Base-by-base conservation (phyloP, 2,888 invertebrate genomes). In the Crepidodera aurea region DNA sequence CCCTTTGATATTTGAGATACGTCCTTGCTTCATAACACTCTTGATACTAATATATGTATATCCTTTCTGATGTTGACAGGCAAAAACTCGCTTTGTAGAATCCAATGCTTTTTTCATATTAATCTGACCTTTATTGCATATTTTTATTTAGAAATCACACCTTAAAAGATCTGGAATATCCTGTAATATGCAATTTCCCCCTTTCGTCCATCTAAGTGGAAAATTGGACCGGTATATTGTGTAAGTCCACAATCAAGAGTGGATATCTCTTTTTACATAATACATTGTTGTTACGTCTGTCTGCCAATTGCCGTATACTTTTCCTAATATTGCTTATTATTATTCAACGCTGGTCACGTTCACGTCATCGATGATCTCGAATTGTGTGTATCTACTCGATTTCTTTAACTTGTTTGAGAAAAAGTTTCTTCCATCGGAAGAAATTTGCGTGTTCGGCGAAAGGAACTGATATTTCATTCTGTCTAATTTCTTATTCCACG, bases 291-390 rank as follows among this genome's bases (percentile, higher is more conserved):
- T 61, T 53, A 48, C 46, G 46, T 60, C 54, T 60, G 62, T 55
- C 58, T 58, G 27, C 32, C 55, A 44, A 55, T 55, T 55, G 63
- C 65, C 46, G 51, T 60, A 62, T 59, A 53, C 65, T 66, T 63
- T 61, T 63, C 61, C 63, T 61, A 66, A 66, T 66, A 51, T 46
- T 51, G 61, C 61, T 64, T 59, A 64, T 67, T 67, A 62, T 67
- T 67, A 67, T 67, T 64, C 67, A 51, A 64, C 51, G 40, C 62
- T 32, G 55, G 67, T 67, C 67, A 67, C 67, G 67, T 64, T 64
- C 46, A 40, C 54, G 50, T 51, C 61, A 64, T 62, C 48, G 51
- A 48, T 51, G 37, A 46, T 51, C 44, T 42, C 19, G 37, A 39
- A 46, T 61, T 64, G 60, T 64, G 60, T 48, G 58, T 40, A 60